phyloP scores from a whole-genome alignment of 2,888 invertebrate species.

The Drosophila anomelani region DNA sequence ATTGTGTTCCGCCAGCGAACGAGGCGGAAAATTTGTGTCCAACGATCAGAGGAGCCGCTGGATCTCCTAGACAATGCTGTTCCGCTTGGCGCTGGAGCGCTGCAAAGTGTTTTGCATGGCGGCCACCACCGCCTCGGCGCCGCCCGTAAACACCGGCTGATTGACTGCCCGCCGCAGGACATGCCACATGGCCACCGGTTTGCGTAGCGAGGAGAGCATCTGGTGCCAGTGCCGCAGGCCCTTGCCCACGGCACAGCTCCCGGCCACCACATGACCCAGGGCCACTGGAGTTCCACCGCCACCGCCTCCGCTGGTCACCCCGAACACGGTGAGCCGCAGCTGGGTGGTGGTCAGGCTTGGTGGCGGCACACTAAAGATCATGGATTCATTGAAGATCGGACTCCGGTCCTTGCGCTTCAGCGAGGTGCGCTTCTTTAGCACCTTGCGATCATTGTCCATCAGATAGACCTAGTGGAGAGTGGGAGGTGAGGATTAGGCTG shows the following conservation, averaged over 20 bases:
- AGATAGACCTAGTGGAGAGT: slow-evolving; percentile 88
- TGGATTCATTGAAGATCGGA: slow-evolving; percentile 93
- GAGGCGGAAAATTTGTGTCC: slow-evolving; percentile 15
- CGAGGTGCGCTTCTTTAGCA: slow-evolving; percentile 92
- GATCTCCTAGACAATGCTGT: slow-evolving; percentile 72
- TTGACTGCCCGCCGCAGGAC: slow-evolving; percentile 86
- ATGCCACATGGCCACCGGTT: slow-evolving; percentile 95
- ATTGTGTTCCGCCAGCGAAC: slow-evolving; percentile 2
- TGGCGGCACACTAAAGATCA: slow-evolving; percentile 92
- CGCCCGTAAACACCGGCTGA: slow-evolving; percentile 80
- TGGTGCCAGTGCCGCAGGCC: slow-evolving; percentile 93
- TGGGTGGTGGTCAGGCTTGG: slow-evolving; percentile 90
- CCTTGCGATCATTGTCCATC: slow-evolving; percentile 91
- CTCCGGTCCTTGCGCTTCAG: slow-evolving; percentile 90
- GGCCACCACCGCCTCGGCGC: slow-evolving; percentile 81
- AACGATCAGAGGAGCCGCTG: slow-evolving; percentile 5
- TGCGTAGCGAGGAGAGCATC: slow-evolving; percentile 91
- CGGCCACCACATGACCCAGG: slow-evolving; percentile 92
- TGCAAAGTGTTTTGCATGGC: slow-evolving; percentile 80
- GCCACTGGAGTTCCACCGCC: slow-evolving; percentile 86
- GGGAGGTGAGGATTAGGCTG: neutral
- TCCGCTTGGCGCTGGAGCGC: slow-evolving; percentile 78
- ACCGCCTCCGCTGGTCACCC: slow-evolving; percentile 57
- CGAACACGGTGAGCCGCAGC: slow-evolving; percentile 89
- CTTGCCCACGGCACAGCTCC: slow-evolving; percentile 89